These are phyloP conservation scores for Xenopus petersii DNA, from an alignment of 2,797 vertebrate genomes.

Conservation along the genomic window DNA sequence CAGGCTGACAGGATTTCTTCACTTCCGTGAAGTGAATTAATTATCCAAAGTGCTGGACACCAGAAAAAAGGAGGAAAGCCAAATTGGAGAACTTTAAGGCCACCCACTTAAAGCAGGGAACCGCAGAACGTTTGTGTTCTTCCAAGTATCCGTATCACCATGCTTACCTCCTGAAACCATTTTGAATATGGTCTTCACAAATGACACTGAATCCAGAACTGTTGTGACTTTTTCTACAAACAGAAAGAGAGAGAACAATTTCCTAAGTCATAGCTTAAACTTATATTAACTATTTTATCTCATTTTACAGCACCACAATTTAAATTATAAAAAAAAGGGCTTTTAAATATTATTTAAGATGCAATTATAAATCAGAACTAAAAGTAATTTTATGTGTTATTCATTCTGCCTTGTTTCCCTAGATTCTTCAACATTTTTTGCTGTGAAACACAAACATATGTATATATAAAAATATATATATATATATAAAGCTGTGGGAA, in stretches of 20 bases:
- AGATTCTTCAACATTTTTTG: conserved; percentile 64
- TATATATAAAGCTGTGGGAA: conserved; percentile 34
- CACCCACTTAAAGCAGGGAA: conserved; percentile 66
- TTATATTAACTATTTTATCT: conserved; percentile 68
- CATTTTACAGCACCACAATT: conserved; percentile 64
- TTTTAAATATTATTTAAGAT: conserved; percentile 73
- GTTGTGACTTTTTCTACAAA: conserved; percentile 68
- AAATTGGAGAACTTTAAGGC: conserved; percentile 68
- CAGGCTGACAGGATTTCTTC: conserved; percentile 86
- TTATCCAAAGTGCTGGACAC: conserved; percentile 97
- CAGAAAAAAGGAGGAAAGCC: conserved; percentile 72
- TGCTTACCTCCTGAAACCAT: conserved; percentile 80
- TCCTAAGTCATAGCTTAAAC: conserved; percentile 68
- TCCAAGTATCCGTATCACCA: conserved; percentile 71
- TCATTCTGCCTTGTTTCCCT: conserved; percentile 67
- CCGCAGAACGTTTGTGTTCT: conserved; percentile 70
- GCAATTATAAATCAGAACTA: conserved; percentile 65
- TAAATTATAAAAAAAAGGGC: conserved; percentile 70
- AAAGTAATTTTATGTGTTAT: conserved; percentile 63
- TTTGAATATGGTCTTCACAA: conserved; percentile 77
- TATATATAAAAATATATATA: conserved; percentile 49
- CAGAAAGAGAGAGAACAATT: conserved; percentile 62
- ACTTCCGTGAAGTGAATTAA: conserved; percentile 99
- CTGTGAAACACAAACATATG: conserved; percentile 66
- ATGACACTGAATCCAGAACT: conserved; percentile 80